A percentile compares a stretch with the other conserved stretches of the same genome.
Conservation (phyloP, 1,140 invertebrate species). For the Araneus ventricosus region DNA sequence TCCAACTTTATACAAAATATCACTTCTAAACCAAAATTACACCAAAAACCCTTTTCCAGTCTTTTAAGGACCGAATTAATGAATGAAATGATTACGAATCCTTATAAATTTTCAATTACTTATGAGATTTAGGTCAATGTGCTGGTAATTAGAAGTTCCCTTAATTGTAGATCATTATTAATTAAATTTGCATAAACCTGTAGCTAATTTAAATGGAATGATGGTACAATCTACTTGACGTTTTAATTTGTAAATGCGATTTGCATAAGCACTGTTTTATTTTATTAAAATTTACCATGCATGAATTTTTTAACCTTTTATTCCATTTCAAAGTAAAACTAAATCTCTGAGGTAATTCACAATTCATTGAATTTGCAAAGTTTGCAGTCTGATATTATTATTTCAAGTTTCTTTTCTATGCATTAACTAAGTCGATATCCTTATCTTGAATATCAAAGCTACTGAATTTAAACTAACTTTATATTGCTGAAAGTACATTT, state of each 20-base stretch:
- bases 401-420: no score
- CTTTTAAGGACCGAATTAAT: not conserved
- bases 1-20: no score
- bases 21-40: no score
- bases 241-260: conserved; percentile 2
- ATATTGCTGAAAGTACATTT: no score
- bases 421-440: no score
- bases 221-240: not conserved
- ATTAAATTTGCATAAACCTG: conserved; percentile 26
- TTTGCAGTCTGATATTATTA: no score
- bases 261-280: not conserved
- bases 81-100: conserved; percentile 5
- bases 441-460: no score
- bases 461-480: no score
- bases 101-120: conserved; percentile 30
- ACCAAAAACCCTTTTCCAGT: not conserved
- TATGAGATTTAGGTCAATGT: conserved; percentile 21
- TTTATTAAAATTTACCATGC: not conserved
- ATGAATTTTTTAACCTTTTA: not conserved
- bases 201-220: not conserved
- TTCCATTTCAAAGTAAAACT: no score
- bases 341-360: no score
- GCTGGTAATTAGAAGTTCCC: not conserved
- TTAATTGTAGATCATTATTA: conserved; percentile 19
- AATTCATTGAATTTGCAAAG: no score